A percentile compares a stretch with the other conserved stretches of the same genome.
Evolutionary conservation across 92 coral and sea anemone genomes (phyloP).

Genomic region (Porites lobata): DNA sequence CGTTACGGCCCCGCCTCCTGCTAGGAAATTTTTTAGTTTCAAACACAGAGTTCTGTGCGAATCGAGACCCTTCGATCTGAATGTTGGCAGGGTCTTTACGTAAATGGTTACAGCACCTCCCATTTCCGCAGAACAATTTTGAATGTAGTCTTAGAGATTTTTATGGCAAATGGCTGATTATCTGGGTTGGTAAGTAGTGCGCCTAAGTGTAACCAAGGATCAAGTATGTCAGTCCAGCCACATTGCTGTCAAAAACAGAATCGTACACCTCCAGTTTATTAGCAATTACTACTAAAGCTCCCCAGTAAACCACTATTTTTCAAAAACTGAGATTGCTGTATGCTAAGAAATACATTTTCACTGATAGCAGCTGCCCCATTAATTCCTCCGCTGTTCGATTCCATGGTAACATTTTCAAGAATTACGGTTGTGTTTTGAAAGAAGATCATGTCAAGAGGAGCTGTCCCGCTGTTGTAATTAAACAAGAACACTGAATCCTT

Average conservation of each 20-base stretch:
- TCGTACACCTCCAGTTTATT: background rate
- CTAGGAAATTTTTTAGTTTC: background rate
- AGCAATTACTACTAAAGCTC: background rate
- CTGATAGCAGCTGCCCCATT: background rate
- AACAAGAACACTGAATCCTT: background rate
- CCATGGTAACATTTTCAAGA: background rate
- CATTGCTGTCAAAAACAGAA: background rate
- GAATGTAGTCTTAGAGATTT: too few relatives aligned
- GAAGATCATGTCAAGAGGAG: background rate
- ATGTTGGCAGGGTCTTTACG: too few relatives aligned
- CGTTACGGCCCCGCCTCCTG: background rate
- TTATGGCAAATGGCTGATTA: too few relatives aligned
- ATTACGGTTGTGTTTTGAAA: background rate
- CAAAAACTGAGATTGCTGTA: background rate
- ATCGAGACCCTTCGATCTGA: too few relatives aligned
- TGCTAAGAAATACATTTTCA: background rate
- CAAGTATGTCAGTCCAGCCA: too few relatives aligned
- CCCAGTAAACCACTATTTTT: background rate
- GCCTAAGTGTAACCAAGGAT: too few relatives aligned
- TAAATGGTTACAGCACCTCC: too few relatives aligned
- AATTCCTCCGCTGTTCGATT: background rate
- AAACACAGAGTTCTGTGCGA: too few relatives aligned
- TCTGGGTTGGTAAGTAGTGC: too few relatives aligned
- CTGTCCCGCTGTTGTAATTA: background rate
- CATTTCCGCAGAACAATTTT: too few relatives aligned